Conservation (phyloP, 2,113 vertebrate species). For the Promerops cafer region DNA sequence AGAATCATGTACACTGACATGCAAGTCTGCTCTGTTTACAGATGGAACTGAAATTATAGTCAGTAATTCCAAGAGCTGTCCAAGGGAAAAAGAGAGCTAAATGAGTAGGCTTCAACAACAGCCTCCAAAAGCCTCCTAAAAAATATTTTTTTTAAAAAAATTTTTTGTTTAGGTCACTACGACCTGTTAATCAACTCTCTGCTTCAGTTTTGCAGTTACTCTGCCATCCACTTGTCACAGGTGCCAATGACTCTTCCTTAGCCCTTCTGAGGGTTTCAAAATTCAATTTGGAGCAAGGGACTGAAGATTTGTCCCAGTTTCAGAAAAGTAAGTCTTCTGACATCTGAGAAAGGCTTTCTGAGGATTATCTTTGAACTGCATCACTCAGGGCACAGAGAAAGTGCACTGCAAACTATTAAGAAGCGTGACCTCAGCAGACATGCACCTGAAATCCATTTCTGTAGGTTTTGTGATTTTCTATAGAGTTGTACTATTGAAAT, state of each 20-base stretch:
- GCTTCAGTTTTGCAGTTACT: neutral
- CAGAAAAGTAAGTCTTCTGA: neutral
- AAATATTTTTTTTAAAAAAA: neutral
- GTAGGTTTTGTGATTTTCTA: neutral
- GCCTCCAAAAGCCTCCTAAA: neutral
- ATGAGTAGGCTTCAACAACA: neutral
- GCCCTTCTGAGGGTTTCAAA: neutral
- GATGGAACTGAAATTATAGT: neutral
- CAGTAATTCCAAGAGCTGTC: neutral
- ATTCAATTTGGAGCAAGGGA: neutral
- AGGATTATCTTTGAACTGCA: accelerated
- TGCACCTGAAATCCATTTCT: neutral
- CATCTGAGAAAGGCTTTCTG: neutral
- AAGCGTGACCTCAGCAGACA: neutral
- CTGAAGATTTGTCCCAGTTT: neutral
- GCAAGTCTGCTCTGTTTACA: neutral
- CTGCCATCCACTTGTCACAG: accelerated
- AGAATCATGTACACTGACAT: neutral
- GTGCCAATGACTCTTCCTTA: neutral
- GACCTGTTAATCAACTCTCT: neutral
- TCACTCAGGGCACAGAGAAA: neutral
- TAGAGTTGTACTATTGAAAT: neutral
- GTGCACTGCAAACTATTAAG: neutral
- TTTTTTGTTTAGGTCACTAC: neutral
- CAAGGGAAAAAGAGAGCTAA: neutral